Percentiles rank a stretch among this genome's conserved stretches.
phyloP scores from a whole-genome alignment of 92 coral and sea anemone species.

The Zoanthus sociatus region DNA sequence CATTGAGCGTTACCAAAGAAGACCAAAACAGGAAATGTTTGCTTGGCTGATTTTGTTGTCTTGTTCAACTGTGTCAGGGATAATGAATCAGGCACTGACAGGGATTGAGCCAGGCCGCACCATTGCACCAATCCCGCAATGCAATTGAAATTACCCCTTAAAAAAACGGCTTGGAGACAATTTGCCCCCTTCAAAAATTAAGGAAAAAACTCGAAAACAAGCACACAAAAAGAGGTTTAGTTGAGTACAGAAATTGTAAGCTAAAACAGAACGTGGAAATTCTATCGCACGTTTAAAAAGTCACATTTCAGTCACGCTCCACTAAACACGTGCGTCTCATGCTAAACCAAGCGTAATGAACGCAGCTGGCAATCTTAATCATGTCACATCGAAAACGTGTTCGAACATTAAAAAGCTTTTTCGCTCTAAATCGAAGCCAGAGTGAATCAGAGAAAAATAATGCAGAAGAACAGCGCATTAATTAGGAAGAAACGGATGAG shows the following conservation, averaged over 20 bases:
- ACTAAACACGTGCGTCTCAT: conserved; percentile 16
- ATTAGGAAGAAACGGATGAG: conserved; percentile 10
- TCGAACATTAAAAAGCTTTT: conserved; percentile 12
- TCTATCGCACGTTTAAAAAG: not conserved
- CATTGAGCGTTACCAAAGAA: not conserved
- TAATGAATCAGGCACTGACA: not conserved
- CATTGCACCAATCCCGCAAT: no score
- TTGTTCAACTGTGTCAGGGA: conserved; percentile 71
- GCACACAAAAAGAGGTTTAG: no score
- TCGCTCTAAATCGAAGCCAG: no score
- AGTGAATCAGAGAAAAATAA: no score
- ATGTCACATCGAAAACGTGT: conserved; percentile 57
- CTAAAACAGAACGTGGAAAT: no score
- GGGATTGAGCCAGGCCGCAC: conserved; percentile 61
- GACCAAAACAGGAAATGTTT: not conserved
- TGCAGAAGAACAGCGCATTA: conserved; percentile 42
- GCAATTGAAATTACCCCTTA: no score
- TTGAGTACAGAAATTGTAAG: no score
- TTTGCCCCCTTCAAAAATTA: no score
- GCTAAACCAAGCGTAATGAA: conserved; percentile 37
- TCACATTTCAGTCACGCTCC: conserved; percentile 35
- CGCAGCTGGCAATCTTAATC: conserved; percentile 28
- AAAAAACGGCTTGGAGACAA: no score
- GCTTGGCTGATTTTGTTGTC: conserved; percentile 76
- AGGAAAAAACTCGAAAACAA: no score